Evolutionary conservation across 1,140 invertebrate genomes (phyloP).

Genomic region (Cydia amplana): DNA sequence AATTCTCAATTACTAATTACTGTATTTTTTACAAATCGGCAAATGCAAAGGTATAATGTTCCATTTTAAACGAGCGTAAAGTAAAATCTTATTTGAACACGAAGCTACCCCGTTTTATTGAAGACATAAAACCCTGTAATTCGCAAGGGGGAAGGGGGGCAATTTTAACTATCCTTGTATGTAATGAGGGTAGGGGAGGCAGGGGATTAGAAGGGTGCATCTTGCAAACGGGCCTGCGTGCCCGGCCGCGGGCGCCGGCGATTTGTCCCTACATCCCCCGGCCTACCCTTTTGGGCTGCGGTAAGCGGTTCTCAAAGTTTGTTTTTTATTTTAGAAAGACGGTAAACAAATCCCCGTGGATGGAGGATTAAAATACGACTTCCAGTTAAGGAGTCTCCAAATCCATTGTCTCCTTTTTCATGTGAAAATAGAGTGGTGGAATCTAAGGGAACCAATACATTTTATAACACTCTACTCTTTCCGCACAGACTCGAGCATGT

Average conservation of each 20-base stretch:
- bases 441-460: too few species aligned
- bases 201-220: slow-evolving; percentile 70
- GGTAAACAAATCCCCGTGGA: too few species aligned
- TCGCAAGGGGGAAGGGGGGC: slow-evolving; percentile 47
- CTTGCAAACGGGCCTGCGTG: slow-evolving; percentile 74
- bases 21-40: slow-evolving; percentile 35
- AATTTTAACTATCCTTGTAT: slow-evolving; percentile 71
- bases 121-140: slow-evolving; percentile 72
- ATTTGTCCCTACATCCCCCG: slow-evolving; percentile 69
- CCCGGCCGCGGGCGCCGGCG: slow-evolving; percentile 66
- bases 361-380: too few species aligned
- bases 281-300: slow-evolving; percentile 47
- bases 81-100: slow-evolving; percentile 36
- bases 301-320: slow-evolving; percentile 52
- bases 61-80: background rate
- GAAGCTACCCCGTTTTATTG: slow-evolving; percentile 59
- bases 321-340: background rate
- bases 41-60: background rate
- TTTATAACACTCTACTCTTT: too few species aligned
- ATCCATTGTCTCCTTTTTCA: too few species aligned
- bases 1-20: background rate
- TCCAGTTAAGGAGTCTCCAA: too few species aligned
- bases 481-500: too few species aligned
- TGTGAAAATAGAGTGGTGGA: too few species aligned
- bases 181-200: slow-evolving; percentile 61